These are phyloP conservation scores for Hesperophylax magnus DNA, from an alignment of 1,140 invertebrate species.

Conservation along the genomic window DNA sequence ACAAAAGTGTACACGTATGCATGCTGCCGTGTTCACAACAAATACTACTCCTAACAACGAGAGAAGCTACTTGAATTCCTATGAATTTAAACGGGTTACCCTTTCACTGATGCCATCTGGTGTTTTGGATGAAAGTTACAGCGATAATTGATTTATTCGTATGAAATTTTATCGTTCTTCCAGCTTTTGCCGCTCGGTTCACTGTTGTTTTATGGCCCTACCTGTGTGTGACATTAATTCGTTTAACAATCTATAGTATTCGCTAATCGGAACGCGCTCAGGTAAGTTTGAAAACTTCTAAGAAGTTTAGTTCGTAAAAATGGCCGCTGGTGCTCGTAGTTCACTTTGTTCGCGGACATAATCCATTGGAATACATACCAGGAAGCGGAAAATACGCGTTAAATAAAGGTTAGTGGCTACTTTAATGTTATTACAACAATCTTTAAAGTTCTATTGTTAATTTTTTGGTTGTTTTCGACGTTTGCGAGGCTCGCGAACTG, in stretches of 20 bases:
- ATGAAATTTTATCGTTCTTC: too few species aligned
- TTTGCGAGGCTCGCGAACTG: background rate
- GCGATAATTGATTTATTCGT: too few species aligned
- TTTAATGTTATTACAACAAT: background rate
- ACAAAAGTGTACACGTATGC: constrained; percentile 44
- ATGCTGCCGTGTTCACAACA: background rate
- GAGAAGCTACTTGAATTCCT: too few species aligned
- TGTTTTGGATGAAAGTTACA: too few species aligned
- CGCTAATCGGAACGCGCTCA: constrained; percentile 35
- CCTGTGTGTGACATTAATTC: too few species aligned
- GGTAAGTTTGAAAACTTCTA: constrained; percentile 43
- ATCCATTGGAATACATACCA: constrained; percentile 19
- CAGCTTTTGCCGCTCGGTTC: too few species aligned
- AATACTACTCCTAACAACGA: too few species aligned
- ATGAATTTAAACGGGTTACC: too few species aligned
- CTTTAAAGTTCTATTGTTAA: background rate
- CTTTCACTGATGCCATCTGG: too few species aligned
- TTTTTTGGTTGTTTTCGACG: background rate
- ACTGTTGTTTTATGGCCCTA: too few species aligned
- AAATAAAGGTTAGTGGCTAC: constrained; percentile 30
- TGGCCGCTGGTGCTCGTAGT: constrained; percentile 38
- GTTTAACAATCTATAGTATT: too few species aligned
- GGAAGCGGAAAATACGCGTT: background rate
- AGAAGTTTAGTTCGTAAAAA: constrained; percentile 44
- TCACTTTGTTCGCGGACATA: constrained; percentile 7